A percentile compares a stretch with the other conserved stretches of the same genome.
phyloP scores from a whole-genome alignment of 2,888 invertebrate species.

The Agrotis puta region DNA sequence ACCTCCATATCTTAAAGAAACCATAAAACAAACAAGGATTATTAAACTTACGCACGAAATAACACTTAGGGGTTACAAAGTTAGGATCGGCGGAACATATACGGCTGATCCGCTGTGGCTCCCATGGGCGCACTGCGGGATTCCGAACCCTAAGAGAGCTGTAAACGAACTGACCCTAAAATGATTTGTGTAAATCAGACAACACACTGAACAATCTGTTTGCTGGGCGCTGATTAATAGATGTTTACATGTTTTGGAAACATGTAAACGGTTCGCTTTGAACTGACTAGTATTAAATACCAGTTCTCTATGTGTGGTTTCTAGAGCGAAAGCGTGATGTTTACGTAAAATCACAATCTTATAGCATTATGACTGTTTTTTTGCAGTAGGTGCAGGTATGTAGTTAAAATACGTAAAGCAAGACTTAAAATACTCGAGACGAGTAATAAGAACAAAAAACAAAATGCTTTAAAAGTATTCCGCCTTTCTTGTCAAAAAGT shows the following conservation, averaged over 20 bases:
- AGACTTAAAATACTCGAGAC: no score
- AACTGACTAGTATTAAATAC: background rate
- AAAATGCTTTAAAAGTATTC: no score
- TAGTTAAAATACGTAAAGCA: no score
- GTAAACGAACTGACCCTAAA: constrained; percentile 60
- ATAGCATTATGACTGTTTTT: no score
- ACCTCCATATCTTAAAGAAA: constrained; percentile 33
- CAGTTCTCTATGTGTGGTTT: no score
- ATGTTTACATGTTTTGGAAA: constrained; percentile 8
- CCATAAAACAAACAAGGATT: constrained; percentile 46
- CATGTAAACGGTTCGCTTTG: no score
- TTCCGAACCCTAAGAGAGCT: constrained; percentile 42
- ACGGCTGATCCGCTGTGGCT: constrained; percentile 51
- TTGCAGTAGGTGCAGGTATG: no score
- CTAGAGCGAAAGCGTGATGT: no score
- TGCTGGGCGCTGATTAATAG: constrained; percentile 51
- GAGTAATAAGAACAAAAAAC: no score
- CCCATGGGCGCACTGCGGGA: constrained; percentile 52
- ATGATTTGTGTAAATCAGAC: constrained; percentile 65
- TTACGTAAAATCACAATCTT: no score
- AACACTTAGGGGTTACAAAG: constrained; percentile 49
- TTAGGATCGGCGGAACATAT: constrained; percentile 46
- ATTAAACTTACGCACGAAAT: constrained; percentile 53
- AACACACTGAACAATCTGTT: constrained; percentile 52
- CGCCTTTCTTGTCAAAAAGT: no score